Base-by-base conservation (phyloP, 2,113 vertebrate species). In the Gadus macrocephalus region DNA sequence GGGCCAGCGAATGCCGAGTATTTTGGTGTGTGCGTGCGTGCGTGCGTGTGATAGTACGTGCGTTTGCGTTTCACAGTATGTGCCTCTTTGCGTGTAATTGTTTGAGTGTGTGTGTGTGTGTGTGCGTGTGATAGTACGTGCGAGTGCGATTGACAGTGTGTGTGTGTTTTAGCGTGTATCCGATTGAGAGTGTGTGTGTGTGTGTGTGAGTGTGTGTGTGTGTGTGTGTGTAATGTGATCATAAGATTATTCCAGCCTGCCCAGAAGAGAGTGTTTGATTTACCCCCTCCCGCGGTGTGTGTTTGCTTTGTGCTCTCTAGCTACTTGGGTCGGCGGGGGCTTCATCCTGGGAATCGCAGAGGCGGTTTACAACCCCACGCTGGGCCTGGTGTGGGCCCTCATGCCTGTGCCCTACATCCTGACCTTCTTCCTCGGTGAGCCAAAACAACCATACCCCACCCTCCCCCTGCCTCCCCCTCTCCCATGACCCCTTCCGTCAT, bases 261-360 rank as follows among this genome's bases (percentile, higher is more conserved):
- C 8, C 11, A 11, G 2, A 49, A 14, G 42, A 9, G 0, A 11
- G 12, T 49, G 9, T 9, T 49, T 49, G 42, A 49, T 35, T 31
- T 14, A 16, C 31, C 31, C 31, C 31, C 31, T 35, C 31, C 31
- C 31, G 61, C 16, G 17, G 17, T 22, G 49, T 7, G 17, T 58
- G 11, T 61, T 0, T 25, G 3, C 67, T 69, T 12, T 67, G 2
- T 81, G 20, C 65, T 53, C 65, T 11, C 53, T 82, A 95, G 94
- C 94, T 22, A 94, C 92, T 0, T 94, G 94, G 93, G 93, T 95
- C 42, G 94, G 93, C 75, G 94, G 93, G 82, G 93, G 91, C 15
- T 95, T 93, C 71, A 93, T 95, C 66, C 90, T 93, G 0, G 92
- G 93, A 20, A 94, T 90, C 6, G 92, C 94, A 75, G 94, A 95